Evolutionary conservation across 2,888 invertebrate genomes (phyloP).

Genomic region (Drosophila atripex): DNA sequence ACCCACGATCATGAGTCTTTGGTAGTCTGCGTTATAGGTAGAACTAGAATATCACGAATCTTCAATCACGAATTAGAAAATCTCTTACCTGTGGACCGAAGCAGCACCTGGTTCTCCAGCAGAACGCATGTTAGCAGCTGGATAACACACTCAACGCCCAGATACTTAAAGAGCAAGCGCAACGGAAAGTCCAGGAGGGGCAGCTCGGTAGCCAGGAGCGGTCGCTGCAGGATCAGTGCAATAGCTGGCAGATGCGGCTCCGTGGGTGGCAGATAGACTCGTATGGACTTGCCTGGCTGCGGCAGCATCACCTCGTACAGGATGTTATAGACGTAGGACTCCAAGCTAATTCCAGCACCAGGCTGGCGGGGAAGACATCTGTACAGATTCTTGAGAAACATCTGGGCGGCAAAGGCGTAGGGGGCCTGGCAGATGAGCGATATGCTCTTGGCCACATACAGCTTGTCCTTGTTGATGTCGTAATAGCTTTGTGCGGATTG

Average conservation of each 20-base stretch:
- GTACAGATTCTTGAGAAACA: slow-evolving; percentile 94
- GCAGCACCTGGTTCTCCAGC: slow-evolving; percentile 97
- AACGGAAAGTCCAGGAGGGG: slow-evolving; percentile 97
- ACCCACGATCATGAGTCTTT: slow-evolving; percentile 97
- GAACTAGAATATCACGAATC: not conserved
- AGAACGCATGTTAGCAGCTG: slow-evolving; percentile 97
- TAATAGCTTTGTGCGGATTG: slow-evolving; percentile 93
- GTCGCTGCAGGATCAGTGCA: slow-evolving; percentile 89
- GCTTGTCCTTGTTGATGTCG: slow-evolving; percentile 96
- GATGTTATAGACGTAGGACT: slow-evolving; percentile 97
- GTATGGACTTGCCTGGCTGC: slow-evolving; percentile 93
- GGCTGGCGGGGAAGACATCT: slow-evolving; percentile 92
- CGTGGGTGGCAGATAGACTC: slow-evolving; percentile 89
- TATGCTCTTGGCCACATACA: slow-evolving; percentile 98
- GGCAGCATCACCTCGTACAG: slow-evolving; percentile 97
- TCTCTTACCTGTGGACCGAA: slow-evolving; percentile 93
- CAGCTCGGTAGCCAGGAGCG: slow-evolving; percentile 91
- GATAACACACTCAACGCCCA: slow-evolving; percentile 96
- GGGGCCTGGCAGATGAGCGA: slow-evolving; percentile 96
- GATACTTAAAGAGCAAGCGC: slow-evolving; percentile 92
- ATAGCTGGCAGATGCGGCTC: slow-evolving; percentile 88
- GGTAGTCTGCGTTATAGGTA: slow-evolving; percentile 89
- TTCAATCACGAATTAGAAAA: not conserved
- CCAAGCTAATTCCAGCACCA: slow-evolving; percentile 91
- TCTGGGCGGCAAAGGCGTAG: slow-evolving; percentile 93